Percentiles rank a stretch among this genome's conserved stretches.
These are phyloP conservation scores for Tipula helvola DNA, from an alignment of 2,888 invertebrate species.

Conservation along the genomic window DNA sequence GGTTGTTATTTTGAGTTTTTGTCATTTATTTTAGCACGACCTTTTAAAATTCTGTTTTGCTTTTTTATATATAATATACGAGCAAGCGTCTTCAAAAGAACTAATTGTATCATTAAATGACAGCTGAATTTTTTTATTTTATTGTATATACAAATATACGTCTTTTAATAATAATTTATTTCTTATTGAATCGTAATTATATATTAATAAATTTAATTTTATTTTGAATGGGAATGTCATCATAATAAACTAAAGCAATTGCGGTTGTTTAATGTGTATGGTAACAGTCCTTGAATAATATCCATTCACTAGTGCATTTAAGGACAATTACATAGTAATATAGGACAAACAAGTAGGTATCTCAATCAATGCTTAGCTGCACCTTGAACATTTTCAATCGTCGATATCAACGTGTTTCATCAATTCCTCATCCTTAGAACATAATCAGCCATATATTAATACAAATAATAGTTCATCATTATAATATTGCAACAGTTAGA, in stretches of 20 bases:
- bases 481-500: background rate
- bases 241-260: background rate
- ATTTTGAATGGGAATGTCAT: background rate
- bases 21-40: background rate
- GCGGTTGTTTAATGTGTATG: background rate
- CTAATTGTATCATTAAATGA: slow-evolving; percentile 4
- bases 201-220: background rate
- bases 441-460: background rate
- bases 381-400: too few relatives aligned
- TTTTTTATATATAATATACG: background rate
- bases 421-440: too few relatives aligned
- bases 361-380: too few relatives aligned
- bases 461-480: background rate
- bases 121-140: background rate
- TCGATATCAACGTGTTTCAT: too few relatives aligned
- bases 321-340: too few relatives aligned
- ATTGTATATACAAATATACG: background rate
- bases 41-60: background rate
- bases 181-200: background rate
- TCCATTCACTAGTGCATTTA: too few relatives aligned
- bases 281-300: too few relatives aligned
- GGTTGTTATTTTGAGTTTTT: background rate
- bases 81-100: background rate
- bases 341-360: too few relatives aligned
- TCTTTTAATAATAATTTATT: background rate